Evolutionary conservation across 2,888 invertebrate genomes (phyloP).

Genomic region (Ectropis crepuscularia): DNA sequence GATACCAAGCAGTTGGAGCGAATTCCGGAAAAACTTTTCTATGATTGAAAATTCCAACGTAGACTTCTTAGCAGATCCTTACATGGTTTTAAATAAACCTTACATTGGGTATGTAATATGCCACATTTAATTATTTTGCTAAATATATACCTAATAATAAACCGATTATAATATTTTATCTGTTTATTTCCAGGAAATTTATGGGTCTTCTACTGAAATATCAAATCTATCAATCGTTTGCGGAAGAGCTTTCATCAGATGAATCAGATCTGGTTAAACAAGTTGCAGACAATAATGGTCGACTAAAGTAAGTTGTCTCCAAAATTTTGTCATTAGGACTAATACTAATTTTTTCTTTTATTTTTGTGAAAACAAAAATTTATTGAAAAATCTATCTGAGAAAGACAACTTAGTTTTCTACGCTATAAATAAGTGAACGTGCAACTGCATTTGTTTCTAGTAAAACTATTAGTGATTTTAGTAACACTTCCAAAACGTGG

Average conservation of each 20-base stretch:
- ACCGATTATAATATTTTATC: conserved; percentile 21
- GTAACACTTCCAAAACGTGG: too few relatives aligned
- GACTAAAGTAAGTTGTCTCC: conserved; percentile 66
- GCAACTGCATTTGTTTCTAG: too few relatives aligned
- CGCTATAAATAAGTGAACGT: too few relatives aligned
- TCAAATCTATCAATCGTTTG: conserved; percentile 81
- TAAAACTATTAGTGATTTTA: too few relatives aligned
- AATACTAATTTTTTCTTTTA: too few relatives aligned
- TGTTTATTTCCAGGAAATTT: conserved; percentile 73
- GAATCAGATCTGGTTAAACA: conserved; percentile 75
- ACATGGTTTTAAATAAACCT: conserved; percentile 82
- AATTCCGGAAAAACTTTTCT: conserved; percentile 77
- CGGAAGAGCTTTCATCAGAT: conserved; percentile 74
- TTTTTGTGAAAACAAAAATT: too few relatives aligned
- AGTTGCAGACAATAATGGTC: conserved; percentile 67
- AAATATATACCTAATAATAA: too few relatives aligned
- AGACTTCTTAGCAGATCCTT: conserved; percentile 81
- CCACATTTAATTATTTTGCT: background rate
- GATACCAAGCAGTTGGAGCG: conserved; percentile 77
- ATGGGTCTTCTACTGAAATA: conserved; percentile 84
- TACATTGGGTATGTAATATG: conserved; percentile 75
- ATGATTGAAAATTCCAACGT: conserved; percentile 72
- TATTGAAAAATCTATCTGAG: too few relatives aligned
- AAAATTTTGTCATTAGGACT: background rate
- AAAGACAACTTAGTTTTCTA: too few relatives aligned